Percentiles rank a stretch among this genome's conserved stretches.
Evolutionary conservation across 1,140 invertebrate species (phyloP).

Genomic region (Vanessa atalanta): DNA sequence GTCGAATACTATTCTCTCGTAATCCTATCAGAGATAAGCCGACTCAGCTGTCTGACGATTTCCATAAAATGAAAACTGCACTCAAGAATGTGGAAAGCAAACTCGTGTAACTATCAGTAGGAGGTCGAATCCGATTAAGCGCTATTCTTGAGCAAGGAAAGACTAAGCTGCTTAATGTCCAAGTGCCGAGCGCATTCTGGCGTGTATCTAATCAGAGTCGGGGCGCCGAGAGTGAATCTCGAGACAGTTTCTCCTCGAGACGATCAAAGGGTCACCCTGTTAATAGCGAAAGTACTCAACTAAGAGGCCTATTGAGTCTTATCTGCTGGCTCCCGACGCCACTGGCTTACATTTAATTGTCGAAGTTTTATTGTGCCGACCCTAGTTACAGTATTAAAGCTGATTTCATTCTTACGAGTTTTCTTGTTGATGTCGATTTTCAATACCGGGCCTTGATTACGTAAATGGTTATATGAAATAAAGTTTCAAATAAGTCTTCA

Average conservation of each 20-base stretch:
- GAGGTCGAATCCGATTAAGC: slow-evolving; percentile 34
- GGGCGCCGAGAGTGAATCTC: slow-evolving; percentile 25
- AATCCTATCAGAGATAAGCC: background rate
- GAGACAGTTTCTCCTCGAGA: slow-evolving; percentile 47
- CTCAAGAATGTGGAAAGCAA: slow-evolving; percentile 7
- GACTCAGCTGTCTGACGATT: background rate
- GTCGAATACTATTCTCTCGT: background rate
- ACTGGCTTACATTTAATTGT: slow-evolving; percentile 75
- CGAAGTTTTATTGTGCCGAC: slow-evolving; percentile 73
- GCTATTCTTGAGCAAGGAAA: slow-evolving; percentile 30
- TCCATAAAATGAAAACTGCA: slow-evolving; percentile 6
- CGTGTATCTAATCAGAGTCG: slow-evolving; percentile 43
- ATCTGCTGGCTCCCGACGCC: slow-evolving; percentile 63
- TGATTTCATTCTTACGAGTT: slow-evolving; percentile 12
- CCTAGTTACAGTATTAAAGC: slow-evolving; percentile 50
- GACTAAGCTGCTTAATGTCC: slow-evolving; percentile 41
- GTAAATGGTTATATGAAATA: background rate
- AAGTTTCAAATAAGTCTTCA: no score
- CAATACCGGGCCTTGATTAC: background rate
- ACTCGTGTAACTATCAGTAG: slow-evolving; percentile 20
- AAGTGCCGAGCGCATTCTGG: slow-evolving; percentile 42
- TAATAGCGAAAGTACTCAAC: slow-evolving; percentile 68
- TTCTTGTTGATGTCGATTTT: slow-evolving; percentile 14
- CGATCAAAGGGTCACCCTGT: slow-evolving; percentile 54
- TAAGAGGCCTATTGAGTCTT: slow-evolving; percentile 66